A percentile compares a stretch with the other conserved stretches of the same genome.
phyloP scores from a whole-genome alignment of 2,797 vertebrate genomes.

The Dendrocincla tyrannina region DNA sequence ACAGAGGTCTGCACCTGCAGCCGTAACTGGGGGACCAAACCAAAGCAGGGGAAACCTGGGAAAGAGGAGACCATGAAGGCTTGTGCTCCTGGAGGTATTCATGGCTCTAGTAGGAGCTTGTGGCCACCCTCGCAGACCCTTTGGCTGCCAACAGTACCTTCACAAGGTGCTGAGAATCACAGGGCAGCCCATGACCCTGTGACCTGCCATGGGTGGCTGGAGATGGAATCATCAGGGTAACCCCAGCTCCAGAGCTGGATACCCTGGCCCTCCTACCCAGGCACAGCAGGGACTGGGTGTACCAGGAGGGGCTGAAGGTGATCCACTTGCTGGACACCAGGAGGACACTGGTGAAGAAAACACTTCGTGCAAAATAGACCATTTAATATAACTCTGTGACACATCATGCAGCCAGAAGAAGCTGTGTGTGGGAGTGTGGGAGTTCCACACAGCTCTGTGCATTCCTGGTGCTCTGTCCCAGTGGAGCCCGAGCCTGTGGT shows the following conservation, averaged over 20 bases:
- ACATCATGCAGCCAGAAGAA: not conserved
- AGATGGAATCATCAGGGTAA: not conserved
- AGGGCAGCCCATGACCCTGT: not conserved
- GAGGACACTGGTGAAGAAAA: not conserved
- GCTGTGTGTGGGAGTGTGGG: rapidly evolving
- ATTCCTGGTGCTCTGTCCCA: not conserved
- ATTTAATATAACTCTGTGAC: not conserved
- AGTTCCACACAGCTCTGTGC: not conserved
- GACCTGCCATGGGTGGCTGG: not conserved
- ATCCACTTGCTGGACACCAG: not conserved
- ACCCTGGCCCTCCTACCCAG: not conserved
- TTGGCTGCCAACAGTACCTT: not conserved
- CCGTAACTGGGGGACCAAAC: not conserved
- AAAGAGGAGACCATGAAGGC: not conserved
- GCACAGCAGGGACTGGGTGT: not conserved
- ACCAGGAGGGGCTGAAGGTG: not conserved
- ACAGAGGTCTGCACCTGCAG: not conserved
- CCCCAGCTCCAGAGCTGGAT: not conserved
- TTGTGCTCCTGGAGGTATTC: not conserved
- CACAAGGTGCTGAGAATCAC: not conserved
- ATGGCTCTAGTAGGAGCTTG: not conserved
- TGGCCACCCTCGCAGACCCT: not conserved
- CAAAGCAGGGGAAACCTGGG: not conserved
- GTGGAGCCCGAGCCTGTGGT: not conserved
- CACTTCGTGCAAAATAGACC: not conserved